Percentiles rank a stretch among this genome's conserved stretches.
Evolutionary conservation across 2,888 invertebrate species (phyloP).

Genomic region (Charanyca ferruginea): DNA sequence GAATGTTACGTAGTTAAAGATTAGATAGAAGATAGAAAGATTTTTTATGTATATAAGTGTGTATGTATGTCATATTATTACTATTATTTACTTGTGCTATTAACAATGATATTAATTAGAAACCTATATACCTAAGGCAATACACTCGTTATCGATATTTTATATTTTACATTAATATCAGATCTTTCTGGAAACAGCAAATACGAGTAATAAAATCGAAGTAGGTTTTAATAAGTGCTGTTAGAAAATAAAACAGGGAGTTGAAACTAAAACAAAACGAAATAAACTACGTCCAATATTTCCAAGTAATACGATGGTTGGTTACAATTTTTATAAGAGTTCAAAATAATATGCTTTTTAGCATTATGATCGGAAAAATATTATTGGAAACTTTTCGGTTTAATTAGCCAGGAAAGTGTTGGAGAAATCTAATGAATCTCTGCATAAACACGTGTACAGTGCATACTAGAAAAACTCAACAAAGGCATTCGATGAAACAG

Average conservation of each 20-base stretch:
- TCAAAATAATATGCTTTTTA: slow-evolving; percentile 16
- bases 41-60: too few species aligned
- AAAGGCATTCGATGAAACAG: slow-evolving; percentile 33
- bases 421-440: slow-evolving; percentile 5
- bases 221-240: slow-evolving; percentile 16
- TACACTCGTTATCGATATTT: neutral
- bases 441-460: neutral
- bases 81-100: too few species aligned
- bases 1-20: too few species aligned
- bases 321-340: neutral
- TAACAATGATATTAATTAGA: too few species aligned
- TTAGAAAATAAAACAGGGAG: slow-evolving; percentile 15
- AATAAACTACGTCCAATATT: slow-evolving; percentile 31
- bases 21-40: too few species aligned
- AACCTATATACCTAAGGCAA: too few species aligned
- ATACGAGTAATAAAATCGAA: slow-evolving; percentile 18
- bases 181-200: slow-evolving; percentile 1
- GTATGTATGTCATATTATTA: too few species aligned
- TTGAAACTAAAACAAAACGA: slow-evolving; percentile 21
- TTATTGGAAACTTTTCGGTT: slow-evolving; percentile 3
- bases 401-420: neutral
- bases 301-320: slow-evolving; percentile 22
- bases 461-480: slow-evolving; percentile 16
- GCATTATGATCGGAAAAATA: slow-evolving; percentile 29
- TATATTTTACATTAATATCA: slow-evolving; percentile 1